Evolutionary conservation across 2,113 vertebrate species (phyloP), one percentile per base, ranked within the genome.

Genomic region (Ifrita kowaldi): DNA sequence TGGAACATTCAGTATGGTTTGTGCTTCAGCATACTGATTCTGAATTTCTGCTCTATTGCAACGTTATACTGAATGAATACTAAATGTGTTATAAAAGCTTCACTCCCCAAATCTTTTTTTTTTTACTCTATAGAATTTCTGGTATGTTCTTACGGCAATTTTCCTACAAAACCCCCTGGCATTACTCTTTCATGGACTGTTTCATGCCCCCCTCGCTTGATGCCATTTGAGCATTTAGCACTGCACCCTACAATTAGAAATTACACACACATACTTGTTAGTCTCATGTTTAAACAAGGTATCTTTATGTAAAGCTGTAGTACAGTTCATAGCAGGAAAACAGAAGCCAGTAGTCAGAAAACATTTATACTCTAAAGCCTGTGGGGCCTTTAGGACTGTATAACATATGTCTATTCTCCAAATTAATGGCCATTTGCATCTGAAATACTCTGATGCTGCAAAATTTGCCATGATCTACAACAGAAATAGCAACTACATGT

Each of bases 321-420:
- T 74, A 75, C 28, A 60, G 55, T 56, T 92, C 56, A 11, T 33
- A 81, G 86, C 41, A 73, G 69, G 52, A 84, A 84, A 87, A 73
- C 49, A 90, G 88, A 70, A 75, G 30, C 28, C 49, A 71, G 33
- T 9, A 90, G 64, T 59, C 44, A 94, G 82, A 77, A 86, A 88
- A 64, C 37, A 60, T 71, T 90, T 55, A 46, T 74, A 70, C 77
- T 90, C 60, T 81, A 35, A 86, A 94, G 63, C 95, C 96, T 97
- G 86, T 47, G 78, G 95, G 69, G 83, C 93, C 95, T 94, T 94
- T 71, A 96, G 97, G 95, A 94, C 94, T 82, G n/a, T 42, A 70
- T 56, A 91, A 39, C n/a, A 24, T 53, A n/a, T 67, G 86, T 81
- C 84, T 95, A 67, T 86, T 96, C 80, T 95, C 64, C 44, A 84